phyloP scores from a whole-genome alignment of 2,888 invertebrate genomes.

The Yponomeuta evonymella region DNA sequence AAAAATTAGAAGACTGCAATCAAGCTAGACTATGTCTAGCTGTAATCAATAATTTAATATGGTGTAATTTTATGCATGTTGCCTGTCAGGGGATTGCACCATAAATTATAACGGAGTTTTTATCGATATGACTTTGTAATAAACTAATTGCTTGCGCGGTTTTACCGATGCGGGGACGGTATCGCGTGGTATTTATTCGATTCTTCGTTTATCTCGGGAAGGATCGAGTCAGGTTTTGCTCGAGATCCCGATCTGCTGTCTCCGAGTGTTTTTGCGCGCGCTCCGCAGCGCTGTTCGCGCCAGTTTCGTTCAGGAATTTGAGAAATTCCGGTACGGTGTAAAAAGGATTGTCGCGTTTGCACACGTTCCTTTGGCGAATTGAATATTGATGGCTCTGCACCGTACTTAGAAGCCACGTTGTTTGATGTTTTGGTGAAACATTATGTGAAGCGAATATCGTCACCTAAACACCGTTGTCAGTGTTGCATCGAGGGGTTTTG shows the following conservation, averaged over 20 bases:
- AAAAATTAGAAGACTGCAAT: constrained; percentile 11
- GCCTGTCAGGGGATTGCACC: constrained; percentile 13
- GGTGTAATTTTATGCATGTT: constrained; percentile 11
- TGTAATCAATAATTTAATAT: constrained; percentile 8
- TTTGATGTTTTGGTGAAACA: constrained; percentile 22
- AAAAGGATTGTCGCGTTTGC: constrained; percentile 45
- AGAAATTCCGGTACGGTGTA: constrained; percentile 46
- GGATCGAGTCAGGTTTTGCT: constrained; percentile 14
- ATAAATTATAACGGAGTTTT: constrained; percentile 37
- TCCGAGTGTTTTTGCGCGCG: constrained; percentile 24
- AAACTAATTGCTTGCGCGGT: constrained; percentile 42
- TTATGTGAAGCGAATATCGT: constrained; percentile 33
- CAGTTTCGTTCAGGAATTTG: constrained; percentile 49
- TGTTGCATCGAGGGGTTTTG: constrained; percentile 41
- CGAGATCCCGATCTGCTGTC: constrained; percentile 12
- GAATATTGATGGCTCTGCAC: neutral
- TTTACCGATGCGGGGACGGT: constrained; percentile 43
- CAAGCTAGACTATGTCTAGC: neutral
- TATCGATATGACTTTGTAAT: constrained; percentile 37
- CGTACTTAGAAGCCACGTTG: constrained; percentile 5
- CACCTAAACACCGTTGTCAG: constrained; percentile 27
- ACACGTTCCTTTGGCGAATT: constrained; percentile 11
- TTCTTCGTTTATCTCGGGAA: constrained; percentile 15
- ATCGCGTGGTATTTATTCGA: constrained; percentile 36
- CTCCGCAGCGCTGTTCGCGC: constrained; percentile 59